These are phyloP conservation scores for Odontomyia ornata DNA, from an alignment of 2,888 invertebrate species.

Conservation along the genomic window DNA sequence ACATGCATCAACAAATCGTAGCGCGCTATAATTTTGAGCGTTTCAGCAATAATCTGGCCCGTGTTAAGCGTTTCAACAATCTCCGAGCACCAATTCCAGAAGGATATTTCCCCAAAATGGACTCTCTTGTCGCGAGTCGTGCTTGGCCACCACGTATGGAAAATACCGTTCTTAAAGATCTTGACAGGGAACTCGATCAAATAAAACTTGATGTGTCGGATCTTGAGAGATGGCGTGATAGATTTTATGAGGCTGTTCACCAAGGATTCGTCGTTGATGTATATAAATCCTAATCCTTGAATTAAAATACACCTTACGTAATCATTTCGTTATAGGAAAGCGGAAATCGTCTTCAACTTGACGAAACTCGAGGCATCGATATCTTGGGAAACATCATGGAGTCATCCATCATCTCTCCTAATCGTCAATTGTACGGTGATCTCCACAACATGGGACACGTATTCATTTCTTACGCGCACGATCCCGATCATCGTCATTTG, in stretches of 20 bases:
- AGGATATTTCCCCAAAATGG: conserved; percentile 83
- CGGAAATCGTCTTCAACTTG: conserved; percentile 53
- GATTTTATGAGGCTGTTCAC: conserved; percentile 74
- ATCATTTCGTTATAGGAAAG: conserved; percentile 37
- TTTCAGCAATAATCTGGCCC: conserved; percentile 71
- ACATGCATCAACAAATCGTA: conserved; percentile 73
- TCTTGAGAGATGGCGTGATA: conserved; percentile 76
- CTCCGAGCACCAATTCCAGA: conserved; percentile 74
- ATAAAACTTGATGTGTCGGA: conserved; percentile 72
- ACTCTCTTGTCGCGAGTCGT: conserved; percentile 75
- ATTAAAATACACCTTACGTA: background rate
- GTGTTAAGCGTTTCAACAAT: conserved; percentile 70
- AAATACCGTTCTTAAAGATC: conserved; percentile 67
- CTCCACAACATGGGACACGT: conserved; percentile 78
- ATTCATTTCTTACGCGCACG: conserved; percentile 75
- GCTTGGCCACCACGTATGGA: conserved; percentile 75
- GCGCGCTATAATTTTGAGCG: conserved; percentile 77
- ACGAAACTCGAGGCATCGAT: conserved; percentile 54
- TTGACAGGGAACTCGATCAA: conserved; percentile 73
- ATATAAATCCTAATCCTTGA: background rate
- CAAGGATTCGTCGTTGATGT: conserved; percentile 66
- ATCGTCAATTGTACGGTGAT: conserved; percentile 42
- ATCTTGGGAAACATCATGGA: conserved; percentile 65
- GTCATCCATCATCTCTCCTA: conserved; percentile 67
- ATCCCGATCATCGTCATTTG: conserved; percentile 73